Evolutionary conservation across 92 coral and sea anemone genomes (phyloP), one percentile per base, ranked within the genome.

Genomic region (Galaxea fascicularis): DNA sequence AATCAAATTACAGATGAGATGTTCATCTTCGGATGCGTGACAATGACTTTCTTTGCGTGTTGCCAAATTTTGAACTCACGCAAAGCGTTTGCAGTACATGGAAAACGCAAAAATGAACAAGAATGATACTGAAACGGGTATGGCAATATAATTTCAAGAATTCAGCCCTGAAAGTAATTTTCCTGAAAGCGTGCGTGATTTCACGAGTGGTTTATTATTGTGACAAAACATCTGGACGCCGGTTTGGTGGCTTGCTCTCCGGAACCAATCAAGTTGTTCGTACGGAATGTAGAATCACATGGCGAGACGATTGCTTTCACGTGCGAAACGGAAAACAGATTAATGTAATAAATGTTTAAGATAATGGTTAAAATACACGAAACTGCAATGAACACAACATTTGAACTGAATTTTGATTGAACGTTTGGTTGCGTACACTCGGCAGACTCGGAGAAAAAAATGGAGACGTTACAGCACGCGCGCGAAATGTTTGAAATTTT

Each of bases 401-500:
- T 7, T 57, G 4, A 57, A 14, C 21, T 2, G 4, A 21, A 57
- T 6, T 17, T 16, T 10, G 54, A 10, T 9, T 8, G 4, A 1
- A 7, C n/a, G 8, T 57, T 8, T 57, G 24, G 22, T 8, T 20
- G 51, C 73, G 20, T 29, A 13, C 18, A 31, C 22, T 29, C 4
- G 15, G 20, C 13, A 13, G 31, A 31, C 22, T 29, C 4, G 15
- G 65, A 29, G 31, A 21, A 52, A 16, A 67, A 30, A 25, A 29
- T 82, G 67, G 77, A 71, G 8, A 5, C 18, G 31, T 1, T 41
- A 7, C 20, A 6, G 10, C 29, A 82, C 26, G 70, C 86, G 71
- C 78, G 77, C 15, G 86, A 82, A 71, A 82, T 82, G 86, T 82
- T 82, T 53, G 54, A 59, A 70, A 54, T 14, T 82, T 71, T 82